Conservation (phyloP, 2,797 vertebrate genomes). For the Pelodytes ibericus region DNA sequence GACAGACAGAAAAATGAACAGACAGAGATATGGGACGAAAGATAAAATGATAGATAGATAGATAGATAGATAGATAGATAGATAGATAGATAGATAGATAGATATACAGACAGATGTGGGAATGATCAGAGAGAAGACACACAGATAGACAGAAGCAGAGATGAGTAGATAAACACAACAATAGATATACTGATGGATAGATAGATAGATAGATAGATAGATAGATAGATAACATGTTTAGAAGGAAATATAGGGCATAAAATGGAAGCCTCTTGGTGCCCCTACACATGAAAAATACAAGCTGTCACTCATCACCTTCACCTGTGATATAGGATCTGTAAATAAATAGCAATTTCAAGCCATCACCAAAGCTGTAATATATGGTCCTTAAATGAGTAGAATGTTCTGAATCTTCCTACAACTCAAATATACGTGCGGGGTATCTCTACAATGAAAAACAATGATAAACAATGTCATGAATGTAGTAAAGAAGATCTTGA, state of each 20-base stretch:
- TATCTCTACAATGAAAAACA: too few species aligned
- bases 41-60: not conserved
- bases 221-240: not conserved
- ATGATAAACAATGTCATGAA: too few species aligned
- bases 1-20: not conserved
- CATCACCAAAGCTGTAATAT: conserved; percentile 8
- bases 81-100: not conserved
- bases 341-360: conserved; percentile 13
- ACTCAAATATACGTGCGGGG: not conserved
- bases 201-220: not conserved
- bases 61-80: not conserved
- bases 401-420: conserved; percentile 8
- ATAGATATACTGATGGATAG: not conserved
- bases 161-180: not conserved
- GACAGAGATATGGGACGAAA: too few species aligned
- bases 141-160: not conserved
- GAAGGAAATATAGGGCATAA: not conserved
- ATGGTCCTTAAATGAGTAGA: conserved; percentile 6
- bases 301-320: not conserved
- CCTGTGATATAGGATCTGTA: conserved; percentile 4
- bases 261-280: not conserved
- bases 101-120: too few species aligned
- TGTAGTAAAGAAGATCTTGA: too few species aligned
- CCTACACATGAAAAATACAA: not conserved
- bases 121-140: too few species aligned